Base-by-base conservation (phyloP, 2,797 vertebrate species). In the Cyprinodon diabolis region DNA sequence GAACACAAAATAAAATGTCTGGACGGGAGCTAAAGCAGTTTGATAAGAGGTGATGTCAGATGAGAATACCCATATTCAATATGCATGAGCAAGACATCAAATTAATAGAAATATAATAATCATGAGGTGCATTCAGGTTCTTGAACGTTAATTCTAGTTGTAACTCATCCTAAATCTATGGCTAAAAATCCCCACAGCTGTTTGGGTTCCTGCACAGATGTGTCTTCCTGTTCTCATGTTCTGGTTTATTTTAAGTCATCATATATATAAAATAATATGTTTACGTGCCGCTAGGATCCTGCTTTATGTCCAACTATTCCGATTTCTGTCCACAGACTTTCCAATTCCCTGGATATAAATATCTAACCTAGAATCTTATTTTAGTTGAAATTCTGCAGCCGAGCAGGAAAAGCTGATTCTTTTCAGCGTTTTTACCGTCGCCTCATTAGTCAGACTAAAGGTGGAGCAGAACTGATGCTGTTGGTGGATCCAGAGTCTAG, bases 381-480 rank as follows among this genome's bases (percentile, higher is more conserved):
- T 19, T 17, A 8, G 30, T 19, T 37, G 5, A 35, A 58, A 15
- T 3, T 17, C 30, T 58, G 56, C 25, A 58, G 25, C 12, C 7
- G 23, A 58, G 25, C 56, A 25, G n/a, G 30, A 4, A 37, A 25
- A 6, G 1, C 30, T 58, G 30, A 15, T 6, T 19, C 2, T 37
- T 60, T 12, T 49, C 48, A 49, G 15, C 30, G 9, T 60, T 60
- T 37, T 60, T 37, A 54, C 6, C 15, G 49, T 17, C 19, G 4
- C 1, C 2, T 55, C 8, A 4, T 21, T 7, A 21, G 37, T 45
- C 19, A 0, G 4, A 80, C 76, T 58, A 66, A 82, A 79, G 77
- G 78, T 68, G 51, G 19, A 7, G 51, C 80, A 81, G 79, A 78
- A 85, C 77, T 9, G 56, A 58, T 5, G 14, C 35, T 2, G 15